Conservation (phyloP, 2,113 vertebrate species). For the Leucoraja erinaceus region DNA sequence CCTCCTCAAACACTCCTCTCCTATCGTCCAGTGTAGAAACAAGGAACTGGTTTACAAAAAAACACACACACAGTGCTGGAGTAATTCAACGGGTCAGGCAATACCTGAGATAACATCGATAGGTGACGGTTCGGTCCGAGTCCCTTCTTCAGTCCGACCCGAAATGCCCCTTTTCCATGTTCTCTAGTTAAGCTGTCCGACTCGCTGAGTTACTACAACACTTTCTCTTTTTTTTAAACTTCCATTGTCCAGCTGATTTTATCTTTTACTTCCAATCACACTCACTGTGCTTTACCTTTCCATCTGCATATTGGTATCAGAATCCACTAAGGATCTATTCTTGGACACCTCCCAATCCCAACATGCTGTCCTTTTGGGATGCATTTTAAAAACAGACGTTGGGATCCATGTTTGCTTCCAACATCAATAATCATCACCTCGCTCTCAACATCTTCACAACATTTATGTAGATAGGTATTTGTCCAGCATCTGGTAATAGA, state of each 20-base stretch:
- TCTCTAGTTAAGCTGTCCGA: no score
- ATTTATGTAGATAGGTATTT: neutral
- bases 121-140: no score
- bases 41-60: no score
- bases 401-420: neutral
- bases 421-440: neutral
- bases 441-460: neutral
- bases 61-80: no score
- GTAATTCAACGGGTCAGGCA: no score
- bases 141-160: no score
- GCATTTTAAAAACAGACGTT: neutral
- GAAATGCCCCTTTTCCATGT: no score
- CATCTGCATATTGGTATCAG: neutral
- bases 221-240: no score
- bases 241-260: neutral
- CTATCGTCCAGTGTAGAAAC: no score
- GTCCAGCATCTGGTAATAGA: neutral
- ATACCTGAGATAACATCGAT: no score
- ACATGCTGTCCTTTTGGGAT: neutral
- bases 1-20: neutral
- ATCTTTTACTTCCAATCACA: no score
- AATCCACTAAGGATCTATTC: neutral
- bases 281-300: neutral
- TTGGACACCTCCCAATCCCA: neutral
- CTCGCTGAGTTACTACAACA: no score